Percentiles rank a stretch among this genome's conserved stretches.
Evolutionary conservation across 2,888 invertebrate species (phyloP).

Genomic region (Dynastes grantii): DNA sequence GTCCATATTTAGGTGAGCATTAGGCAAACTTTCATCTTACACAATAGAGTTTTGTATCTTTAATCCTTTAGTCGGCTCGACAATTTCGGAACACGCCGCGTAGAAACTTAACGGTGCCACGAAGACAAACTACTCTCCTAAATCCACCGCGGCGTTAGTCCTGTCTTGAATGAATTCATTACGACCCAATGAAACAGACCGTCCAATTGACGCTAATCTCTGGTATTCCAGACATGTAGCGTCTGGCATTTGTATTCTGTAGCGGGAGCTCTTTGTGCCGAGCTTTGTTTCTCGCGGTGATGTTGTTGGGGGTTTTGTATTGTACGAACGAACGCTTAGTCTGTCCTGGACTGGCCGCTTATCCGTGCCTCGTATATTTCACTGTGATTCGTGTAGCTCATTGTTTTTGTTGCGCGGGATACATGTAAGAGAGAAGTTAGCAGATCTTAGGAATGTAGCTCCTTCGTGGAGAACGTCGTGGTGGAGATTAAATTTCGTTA

Average conservation of each 20-base stretch:
- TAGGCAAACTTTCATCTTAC: too few relatives aligned
- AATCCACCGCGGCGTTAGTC: slow-evolving; percentile 9
- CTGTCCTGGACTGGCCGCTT: background rate
- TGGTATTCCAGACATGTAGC: slow-evolving; percentile 41
- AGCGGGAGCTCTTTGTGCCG: slow-evolving; percentile 30
- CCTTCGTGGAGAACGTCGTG: background rate
- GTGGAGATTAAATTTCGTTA: background rate
- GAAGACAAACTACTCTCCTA: background rate
- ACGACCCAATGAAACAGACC: slow-evolving; percentile 20
- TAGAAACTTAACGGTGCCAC: too few relatives aligned
- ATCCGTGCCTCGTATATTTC: background rate
- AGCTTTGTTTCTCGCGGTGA: slow-evolving; percentile 14
- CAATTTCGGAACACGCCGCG: too few relatives aligned
- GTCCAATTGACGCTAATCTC: slow-evolving; percentile 41
- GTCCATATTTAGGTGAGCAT: too few relatives aligned
- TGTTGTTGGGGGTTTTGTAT: slow-evolving; percentile 21
- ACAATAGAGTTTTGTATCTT: background rate
- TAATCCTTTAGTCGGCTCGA: too few relatives aligned
- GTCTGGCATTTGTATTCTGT: slow-evolving; percentile 37
- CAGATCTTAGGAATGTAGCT: background rate
- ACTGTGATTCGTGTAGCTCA: slow-evolving; percentile 1
- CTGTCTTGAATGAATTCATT: slow-evolving; percentile 29
- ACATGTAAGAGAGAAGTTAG: background rate
- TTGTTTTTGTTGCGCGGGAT: slow-evolving; percentile 4
- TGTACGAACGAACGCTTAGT: background rate